A percentile compares a stretch with the other conserved stretches of the same genome.
These are phyloP conservation scores for Drosophila obscura DNA, from an alignment of 1,140 invertebrate genomes.

Conservation along the genomic window DNA sequence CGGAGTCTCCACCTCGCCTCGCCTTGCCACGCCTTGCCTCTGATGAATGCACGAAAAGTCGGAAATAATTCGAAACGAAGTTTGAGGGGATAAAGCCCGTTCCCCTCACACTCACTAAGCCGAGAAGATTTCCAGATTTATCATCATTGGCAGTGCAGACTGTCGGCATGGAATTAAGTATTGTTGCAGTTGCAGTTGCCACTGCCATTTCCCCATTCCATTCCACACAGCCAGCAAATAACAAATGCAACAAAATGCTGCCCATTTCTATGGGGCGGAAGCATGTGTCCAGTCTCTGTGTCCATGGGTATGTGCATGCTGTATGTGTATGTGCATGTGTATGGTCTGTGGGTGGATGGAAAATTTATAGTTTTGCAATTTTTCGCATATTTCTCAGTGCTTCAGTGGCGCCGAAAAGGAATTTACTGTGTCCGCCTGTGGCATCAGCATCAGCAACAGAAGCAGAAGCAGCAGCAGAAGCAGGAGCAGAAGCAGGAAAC, in stretches of 20 bases:
- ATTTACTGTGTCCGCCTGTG: conserved; percentile 43
- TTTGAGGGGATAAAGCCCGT: conserved; percentile 40
- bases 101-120: conserved; percentile 55
- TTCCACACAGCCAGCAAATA: too few relatives aligned
- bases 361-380: conserved; percentile 79
- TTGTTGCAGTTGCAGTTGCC: conserved; percentile 46
- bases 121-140: conserved; percentile 78
- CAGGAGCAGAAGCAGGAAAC: conserved; percentile 16
- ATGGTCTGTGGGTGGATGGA: conserved; percentile 33
- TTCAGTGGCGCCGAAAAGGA: conserved; percentile 54
- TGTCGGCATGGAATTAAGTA: conserved; percentile 75
- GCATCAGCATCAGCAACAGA: too few relatives aligned
- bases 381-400: conserved; percentile 80
- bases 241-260: conserved; percentile 7
- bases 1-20: background rate
- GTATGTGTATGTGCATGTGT: conserved; percentile 5
- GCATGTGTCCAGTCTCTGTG: conserved; percentile 14
- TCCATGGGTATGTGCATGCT: background rate
- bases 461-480: background rate
- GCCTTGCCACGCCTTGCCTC: background rate
- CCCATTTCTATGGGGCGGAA: conserved; percentile 7
- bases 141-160: conserved; percentile 75
- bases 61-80: conserved; percentile 25
- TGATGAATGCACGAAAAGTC: background rate
- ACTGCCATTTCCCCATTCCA: conserved; percentile 24